Percentiles rank a stretch among this genome's conserved stretches.
Conservation (phyloP, 2,888 invertebrate genomes). For the Ophion ventricosus region DNA sequence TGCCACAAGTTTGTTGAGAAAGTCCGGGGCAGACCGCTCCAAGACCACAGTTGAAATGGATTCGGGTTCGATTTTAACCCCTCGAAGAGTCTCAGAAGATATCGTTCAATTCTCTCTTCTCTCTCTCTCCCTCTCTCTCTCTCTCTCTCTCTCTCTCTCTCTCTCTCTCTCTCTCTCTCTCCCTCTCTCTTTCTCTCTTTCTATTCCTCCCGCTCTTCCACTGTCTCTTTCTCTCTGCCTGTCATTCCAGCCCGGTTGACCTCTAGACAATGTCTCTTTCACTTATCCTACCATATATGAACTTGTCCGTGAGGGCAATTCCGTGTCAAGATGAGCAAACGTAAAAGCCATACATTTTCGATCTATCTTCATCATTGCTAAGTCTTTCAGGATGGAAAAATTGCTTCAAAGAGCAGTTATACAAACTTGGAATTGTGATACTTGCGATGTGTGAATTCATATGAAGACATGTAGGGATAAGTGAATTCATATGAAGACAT, state of each 20-base stretch:
- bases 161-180: neutral
- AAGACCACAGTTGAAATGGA: constrained; percentile 50
- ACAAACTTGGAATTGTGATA: neutral
- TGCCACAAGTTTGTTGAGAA: constrained; percentile 55
- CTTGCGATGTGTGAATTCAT: neutral
- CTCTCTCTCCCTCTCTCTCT: neutral
- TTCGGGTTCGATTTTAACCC: constrained; percentile 52
- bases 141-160: constrained; percentile 2
- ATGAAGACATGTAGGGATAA: neutral
- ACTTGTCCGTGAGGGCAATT: constrained; percentile 30
- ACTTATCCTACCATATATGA: constrained; percentile 4
- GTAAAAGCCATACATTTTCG: neutral
- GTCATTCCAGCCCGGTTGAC: constrained; percentile 11
- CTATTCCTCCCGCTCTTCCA: neutral
- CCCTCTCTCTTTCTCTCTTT: neutral
- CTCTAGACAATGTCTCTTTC: constrained; percentile 18
- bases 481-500: neutral
- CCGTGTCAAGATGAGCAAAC: constrained; percentile 5
- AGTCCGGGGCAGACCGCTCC: constrained; percentile 35
- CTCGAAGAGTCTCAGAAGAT: constrained; percentile 35
- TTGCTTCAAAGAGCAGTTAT: neutral
- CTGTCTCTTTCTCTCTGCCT: neutral
- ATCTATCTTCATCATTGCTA: neutral
- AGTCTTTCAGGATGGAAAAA: neutral
- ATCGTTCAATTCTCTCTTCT: constrained; percentile 23